Evolutionary conservation across 1,140 invertebrate genomes (phyloP), one percentile per base, ranked within the genome.

Genomic region (Platyscapa corneri): DNA sequence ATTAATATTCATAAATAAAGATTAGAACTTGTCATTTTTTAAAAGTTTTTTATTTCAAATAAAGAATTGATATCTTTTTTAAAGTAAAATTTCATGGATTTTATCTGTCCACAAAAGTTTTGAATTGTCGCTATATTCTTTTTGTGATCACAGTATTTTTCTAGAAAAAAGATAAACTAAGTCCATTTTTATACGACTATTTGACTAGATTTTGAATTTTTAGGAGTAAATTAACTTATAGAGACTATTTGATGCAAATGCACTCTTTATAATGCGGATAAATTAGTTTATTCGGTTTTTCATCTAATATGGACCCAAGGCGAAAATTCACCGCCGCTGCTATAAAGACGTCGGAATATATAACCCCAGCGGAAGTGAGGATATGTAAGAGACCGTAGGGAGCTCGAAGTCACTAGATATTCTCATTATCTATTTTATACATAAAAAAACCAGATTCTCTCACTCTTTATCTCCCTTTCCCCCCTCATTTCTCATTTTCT

Each of bases 261-360:
- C 56, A 27, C 79, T 84, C 79, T 77, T 79, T 12, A 23, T 84
- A 60, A 70, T 37, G 7, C 67, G 14, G 64, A 30, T 70, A 3
- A 23, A 70, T 37, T 74, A 70, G 16, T 46, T 60, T 60, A 39
- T 37, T 37, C 60, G 49, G 60, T 53, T 67, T 67, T 77, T 65
- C 46, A 37, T 30, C n/a, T 84, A 84, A 84, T 79, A 60, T 34
- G 27, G 32, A 46, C 49, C 27, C 16, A 34, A 70, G 34, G 46
- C 67, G 82, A 86, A 86, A 86, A 89, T 90, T 89, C 86, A 76
- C 86, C 77, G 64, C 64, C 70, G 46, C 46, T 75, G 85, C 30
- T 77, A 87, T 88, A 88, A 90, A 88, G 84, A 86, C 78, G 53
- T 77, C 64, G 84, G 65, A 83, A 88, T 86, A 86, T 79, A 74